Base-by-base conservation (phyloP, 2,113 vertebrate genomes). In the Lota lota region DNA sequence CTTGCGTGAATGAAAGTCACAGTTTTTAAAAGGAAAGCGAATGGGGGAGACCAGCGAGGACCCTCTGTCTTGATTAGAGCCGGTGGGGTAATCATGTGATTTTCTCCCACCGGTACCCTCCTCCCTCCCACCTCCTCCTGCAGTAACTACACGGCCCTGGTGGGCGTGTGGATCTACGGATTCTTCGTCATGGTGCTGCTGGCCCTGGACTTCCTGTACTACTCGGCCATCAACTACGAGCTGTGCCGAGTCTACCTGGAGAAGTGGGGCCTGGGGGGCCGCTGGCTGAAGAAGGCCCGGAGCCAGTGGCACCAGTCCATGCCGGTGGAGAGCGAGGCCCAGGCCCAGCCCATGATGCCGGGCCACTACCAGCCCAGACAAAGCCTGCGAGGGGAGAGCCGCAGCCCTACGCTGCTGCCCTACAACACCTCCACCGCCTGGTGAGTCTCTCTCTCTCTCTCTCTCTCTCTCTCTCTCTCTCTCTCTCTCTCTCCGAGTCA, bases 121-220 rank as follows among this genome's bases (percentile, higher is more conserved):
- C 40, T 14, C 40, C 40, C 40, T 47, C 12, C 40, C 12, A 8
- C 40, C 40, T 47, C 12, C 40, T 47, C 40, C 12, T 40, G 1
- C 91, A 99, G 97, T 89, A 99, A 99, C 79, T 99, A 99, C 90
- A 97, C 95, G 0, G 97, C 97, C 0, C 83, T 99, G 79, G 78
- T 99, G 11, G 97, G 97, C 3, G 97, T 99, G 84, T 99, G 97
- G 97, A 95, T 99, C 89, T 99, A 99, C 22, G 97, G 97, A 73
- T 96, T 99, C 84, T 96, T 99, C 61, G 95, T 99, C 83, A 87
- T 98, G 87, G 87, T 94, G 78, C 90, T 99, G 83, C 92, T 99
- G 84, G 87, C 95, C 1, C 85, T 99, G 89, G 97, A 99, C 84
- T 94, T 99, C 63, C 88, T 99, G 40, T 98, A 99, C 78, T 99